A percentile compares a stretch with the other conserved stretches of the same genome.
Evolutionary conservation across 92 coral and sea anemone genomes (phyloP).

Genomic region (Parazoanthus darwini): DNA sequence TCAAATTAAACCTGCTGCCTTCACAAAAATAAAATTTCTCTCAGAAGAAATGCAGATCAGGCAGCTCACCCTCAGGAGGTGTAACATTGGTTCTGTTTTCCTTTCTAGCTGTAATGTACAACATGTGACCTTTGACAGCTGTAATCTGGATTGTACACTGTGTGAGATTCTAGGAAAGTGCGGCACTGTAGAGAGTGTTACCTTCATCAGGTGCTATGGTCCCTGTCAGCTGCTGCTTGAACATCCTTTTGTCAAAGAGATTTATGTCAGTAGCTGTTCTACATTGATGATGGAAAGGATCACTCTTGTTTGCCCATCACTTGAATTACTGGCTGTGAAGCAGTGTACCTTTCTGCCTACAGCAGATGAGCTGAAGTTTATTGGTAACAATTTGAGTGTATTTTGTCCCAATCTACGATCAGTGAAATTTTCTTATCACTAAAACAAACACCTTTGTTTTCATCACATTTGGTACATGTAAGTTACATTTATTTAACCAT

Average conservation of each 20-base stretch:
- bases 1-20: constrained; percentile 71
- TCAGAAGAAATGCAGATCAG: constrained; percentile 29
- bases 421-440: constrained; percentile 60
- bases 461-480: not conserved
- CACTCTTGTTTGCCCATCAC: constrained; percentile 66
- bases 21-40: constrained; percentile 61
- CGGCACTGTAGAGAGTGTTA: constrained; percentile 50
- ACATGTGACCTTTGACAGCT: constrained; percentile 65
- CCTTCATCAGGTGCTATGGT: constrained; percentile 73
- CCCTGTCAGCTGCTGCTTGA: constrained; percentile 74
- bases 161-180: constrained; percentile 56
- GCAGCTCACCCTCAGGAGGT: constrained; percentile 58
- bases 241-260: constrained; percentile 58
- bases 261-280: constrained; percentile 63
- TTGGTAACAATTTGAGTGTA: constrained; percentile 58
- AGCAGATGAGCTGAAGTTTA: constrained; percentile 61
- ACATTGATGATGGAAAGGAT: constrained; percentile 77
- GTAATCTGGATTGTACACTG: constrained; percentile 70
- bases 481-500: too few species aligned
- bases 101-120: constrained; percentile 53
- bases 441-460: not conserved
- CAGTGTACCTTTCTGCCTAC: constrained; percentile 70
- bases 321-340: constrained; percentile 56
- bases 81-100: constrained; percentile 63
- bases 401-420: constrained; percentile 67